Evolutionary conservation across 2,888 invertebrate genomes (phyloP), one percentile per base, ranked within the genome.

Genomic region (Agelastica alni): DNA sequence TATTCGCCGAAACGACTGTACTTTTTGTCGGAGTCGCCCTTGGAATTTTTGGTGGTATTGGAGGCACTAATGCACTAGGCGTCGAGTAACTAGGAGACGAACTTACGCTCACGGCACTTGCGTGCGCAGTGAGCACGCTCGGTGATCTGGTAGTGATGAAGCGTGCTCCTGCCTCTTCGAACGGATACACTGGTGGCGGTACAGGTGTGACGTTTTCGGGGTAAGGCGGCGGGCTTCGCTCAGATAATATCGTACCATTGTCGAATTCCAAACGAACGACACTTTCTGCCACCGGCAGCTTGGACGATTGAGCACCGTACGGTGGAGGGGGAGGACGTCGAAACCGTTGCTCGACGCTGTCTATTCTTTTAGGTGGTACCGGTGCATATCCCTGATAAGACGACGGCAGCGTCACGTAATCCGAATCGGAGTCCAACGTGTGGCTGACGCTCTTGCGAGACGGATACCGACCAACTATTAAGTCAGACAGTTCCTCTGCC

Each of bases 341-440:
- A 69, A 72, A 75, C 59, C 72, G 65, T 58, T 66, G 79, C 76
- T 70, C 75, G 1, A 67, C 74, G 51, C 87, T 87, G 67, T 88
- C 88, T 2, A 84, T 83, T 63, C 89, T 79, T 47, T 86, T 84
- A 1, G 88, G 88, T 36, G 87, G 85, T 2, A 86, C 84, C 10
- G 89, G 88, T 2, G 86, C 74, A 47, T 78, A 80, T 4, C 74
- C 73, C 61, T 76, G 75, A 60, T 77, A 77, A 4, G 73, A 72
- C 5, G 77, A 75, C 1, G 86, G 85, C 69, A 92, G 78, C 56
- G 92, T 89, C 1, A 93, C 93, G 72, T 94, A 94, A 74, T 94
- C 93, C 18, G 91, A 92, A 68, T 93, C 91, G 0, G 93, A 93
- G 73, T 93, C 92, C 68, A 93, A 81, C 0, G 91, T 92, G 63